Conservation (phyloP, 2,113 vertebrate genomes). For the Eolophus roseicapilla region DNA sequence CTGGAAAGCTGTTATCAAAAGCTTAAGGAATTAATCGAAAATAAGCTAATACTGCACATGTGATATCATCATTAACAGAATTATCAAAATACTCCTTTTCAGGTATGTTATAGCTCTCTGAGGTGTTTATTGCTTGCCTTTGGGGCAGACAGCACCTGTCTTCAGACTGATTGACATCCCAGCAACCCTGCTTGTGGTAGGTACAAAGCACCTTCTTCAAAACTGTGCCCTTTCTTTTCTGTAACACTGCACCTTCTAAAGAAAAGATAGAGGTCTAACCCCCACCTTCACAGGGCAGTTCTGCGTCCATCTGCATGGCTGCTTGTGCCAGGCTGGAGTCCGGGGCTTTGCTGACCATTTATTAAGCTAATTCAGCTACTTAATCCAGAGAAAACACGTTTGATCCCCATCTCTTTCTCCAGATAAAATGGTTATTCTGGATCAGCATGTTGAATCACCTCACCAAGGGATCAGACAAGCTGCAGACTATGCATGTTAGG, state of each 20-base stretch:
- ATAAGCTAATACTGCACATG: neutral
- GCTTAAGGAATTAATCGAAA: neutral
- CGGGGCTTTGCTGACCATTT: neutral
- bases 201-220: neutral
- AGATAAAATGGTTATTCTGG: neutral
- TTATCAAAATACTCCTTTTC: neutral
- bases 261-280: neutral
- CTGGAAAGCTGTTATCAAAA: neutral
- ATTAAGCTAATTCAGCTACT: neutral
- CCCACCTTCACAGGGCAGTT: neutral
- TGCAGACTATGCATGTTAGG: neutral
- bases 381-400: neutral
- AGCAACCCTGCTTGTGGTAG: neutral
- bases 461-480: neutral
- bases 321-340: neutral
- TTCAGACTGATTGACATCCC: neutral
- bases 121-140: neutral
- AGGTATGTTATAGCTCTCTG: neutral
- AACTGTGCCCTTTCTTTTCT: neutral
- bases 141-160: neutral
- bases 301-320: neutral
- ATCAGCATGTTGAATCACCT: neutral
- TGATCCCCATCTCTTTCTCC: neutral
- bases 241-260: neutral
- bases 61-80: neutral